Conservation (phyloP, 2,888 invertebrate genomes). For the Rosalia funebris region DNA sequence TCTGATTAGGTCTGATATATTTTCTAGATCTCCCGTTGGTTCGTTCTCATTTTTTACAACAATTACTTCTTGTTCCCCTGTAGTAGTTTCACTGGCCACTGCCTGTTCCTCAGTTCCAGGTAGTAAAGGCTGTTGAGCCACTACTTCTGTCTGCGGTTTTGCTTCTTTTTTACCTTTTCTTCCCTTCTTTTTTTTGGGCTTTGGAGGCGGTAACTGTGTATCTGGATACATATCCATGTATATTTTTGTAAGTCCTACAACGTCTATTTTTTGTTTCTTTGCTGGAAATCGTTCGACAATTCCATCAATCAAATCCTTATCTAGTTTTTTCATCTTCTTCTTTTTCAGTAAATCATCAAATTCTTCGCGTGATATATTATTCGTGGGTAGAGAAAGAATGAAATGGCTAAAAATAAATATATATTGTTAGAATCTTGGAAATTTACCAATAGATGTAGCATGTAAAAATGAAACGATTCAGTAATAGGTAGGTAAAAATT, state of each 20-base stretch:
- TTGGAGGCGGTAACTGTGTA: conserved; percentile 54
- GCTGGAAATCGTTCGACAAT: conserved; percentile 58
- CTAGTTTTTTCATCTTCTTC: conserved; percentile 58
- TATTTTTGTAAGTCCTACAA: conserved; percentile 57
- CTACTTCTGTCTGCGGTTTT: neutral
- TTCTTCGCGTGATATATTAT: conserved; percentile 51
- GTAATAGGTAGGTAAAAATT: too few species aligned
- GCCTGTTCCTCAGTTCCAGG: too few species aligned
- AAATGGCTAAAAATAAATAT: conserved; percentile 57
- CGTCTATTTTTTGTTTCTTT: conserved; percentile 59
- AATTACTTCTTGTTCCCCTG: too few species aligned
- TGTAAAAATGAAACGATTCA: too few species aligned
- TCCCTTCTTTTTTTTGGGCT: conserved; percentile 52
- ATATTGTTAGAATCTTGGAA: too few species aligned
- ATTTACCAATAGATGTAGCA: too few species aligned
- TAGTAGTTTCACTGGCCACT: too few species aligned
- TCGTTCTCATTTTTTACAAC: too few species aligned
- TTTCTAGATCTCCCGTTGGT: too few species aligned
- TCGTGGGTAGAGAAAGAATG: conserved; percentile 59
- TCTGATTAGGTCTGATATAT: too few species aligned
- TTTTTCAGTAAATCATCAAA: conserved; percentile 55
- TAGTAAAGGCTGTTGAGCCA: too few species aligned
- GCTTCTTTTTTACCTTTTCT: conserved; percentile 35
- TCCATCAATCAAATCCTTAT: conserved; percentile 55
- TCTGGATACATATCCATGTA: conserved; percentile 64